Base-by-base conservation (phyloP, 2,113 vertebrate species). In the Pandion haliaetus region DNA sequence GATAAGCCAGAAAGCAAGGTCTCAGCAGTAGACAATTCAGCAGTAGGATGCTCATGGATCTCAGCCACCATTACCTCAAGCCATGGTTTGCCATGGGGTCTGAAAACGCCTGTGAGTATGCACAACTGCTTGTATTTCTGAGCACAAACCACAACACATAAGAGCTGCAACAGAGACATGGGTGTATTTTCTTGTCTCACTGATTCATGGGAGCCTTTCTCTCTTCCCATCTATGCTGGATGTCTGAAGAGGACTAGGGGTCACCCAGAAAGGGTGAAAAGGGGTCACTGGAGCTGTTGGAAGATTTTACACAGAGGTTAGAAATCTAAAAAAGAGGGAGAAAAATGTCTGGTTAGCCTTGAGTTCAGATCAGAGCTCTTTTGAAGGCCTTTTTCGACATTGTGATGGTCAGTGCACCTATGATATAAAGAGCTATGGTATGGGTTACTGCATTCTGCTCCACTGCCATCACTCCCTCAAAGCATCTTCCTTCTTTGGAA, bases 1-100 rank as follows among this genome's bases (percentile, higher is more conserved):
- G 18, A 14, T 50, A 29, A 71, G 9, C 18, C 63, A 55, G 47
- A 28, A 84, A 67, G 28, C 0, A 0, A 67, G 52, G 31, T 45
- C 47, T 63, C 81, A 70, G 36, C 31, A 34, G 32, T 1, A 49
- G 50, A 69, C 31, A 84, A 49, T 73, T 44, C 52, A 59, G 26
- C 45, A 77, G 8, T 21, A 66, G 32, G 29, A 25, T 70, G 38
- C 20, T 82, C 18, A 7, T 29, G 28, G 61, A 57, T 61, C 65
- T 89, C 61, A 54, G 17, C 34, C n/a, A 72, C 44, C 59, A 7
- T 67, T 72, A 32, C 25, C 34, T 69, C 31, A 65, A 57, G 17
- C 31, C 31, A 25, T 2, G 5, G 14, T 74, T 89, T 94, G 32
- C 38, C 9, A 1, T 3, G 16, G 4, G 14, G 10, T 85, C 44